These are phyloP conservation scores for Hydractinia echinata DNA, from an alignment of 30 jellyfish, hydroid and myxozoan genomes.

Conservation along the genomic window DNA sequence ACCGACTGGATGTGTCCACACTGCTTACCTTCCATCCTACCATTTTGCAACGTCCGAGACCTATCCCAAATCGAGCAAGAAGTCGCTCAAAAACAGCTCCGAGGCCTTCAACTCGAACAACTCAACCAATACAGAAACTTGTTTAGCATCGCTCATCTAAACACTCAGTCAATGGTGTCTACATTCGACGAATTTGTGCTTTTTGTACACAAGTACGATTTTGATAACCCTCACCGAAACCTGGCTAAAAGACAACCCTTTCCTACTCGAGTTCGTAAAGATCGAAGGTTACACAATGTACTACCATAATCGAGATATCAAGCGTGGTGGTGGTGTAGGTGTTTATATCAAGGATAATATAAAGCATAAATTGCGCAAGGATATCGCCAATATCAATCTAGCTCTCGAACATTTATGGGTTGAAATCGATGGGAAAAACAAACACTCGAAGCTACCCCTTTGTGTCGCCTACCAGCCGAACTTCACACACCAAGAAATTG, in stretches of 20 bases:
- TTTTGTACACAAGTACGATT: constrained; percentile 47
- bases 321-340: constrained; percentile 67
- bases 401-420: too few species aligned
- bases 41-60: background rate
- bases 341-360: constrained; percentile 45
- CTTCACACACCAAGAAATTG: background rate
- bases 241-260: constrained; percentile 65
- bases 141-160: constrained; percentile 34
- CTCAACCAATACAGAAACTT: background rate
- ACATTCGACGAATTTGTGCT: constrained; percentile 39
- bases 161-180: constrained; percentile 59
- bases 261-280: constrained; percentile 43
- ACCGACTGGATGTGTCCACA: constrained; percentile 4
- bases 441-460: constrained; percentile 56
- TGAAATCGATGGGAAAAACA: constrained; percentile 55
- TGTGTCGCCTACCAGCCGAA: constrained; percentile 53
- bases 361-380: constrained; percentile 47
- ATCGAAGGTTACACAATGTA: constrained; percentile 52
- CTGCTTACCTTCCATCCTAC: background rate
- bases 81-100: constrained; percentile 14
- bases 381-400: too few species aligned
- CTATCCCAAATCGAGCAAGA: constrained; percentile 17
- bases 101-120: constrained; percentile 5
- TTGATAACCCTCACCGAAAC: constrained; percentile 59
- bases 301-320: constrained; percentile 46